Evolutionary conservation across 2,797 vertebrate species (phyloP).

Genomic region (Tapera naevia): DNA sequence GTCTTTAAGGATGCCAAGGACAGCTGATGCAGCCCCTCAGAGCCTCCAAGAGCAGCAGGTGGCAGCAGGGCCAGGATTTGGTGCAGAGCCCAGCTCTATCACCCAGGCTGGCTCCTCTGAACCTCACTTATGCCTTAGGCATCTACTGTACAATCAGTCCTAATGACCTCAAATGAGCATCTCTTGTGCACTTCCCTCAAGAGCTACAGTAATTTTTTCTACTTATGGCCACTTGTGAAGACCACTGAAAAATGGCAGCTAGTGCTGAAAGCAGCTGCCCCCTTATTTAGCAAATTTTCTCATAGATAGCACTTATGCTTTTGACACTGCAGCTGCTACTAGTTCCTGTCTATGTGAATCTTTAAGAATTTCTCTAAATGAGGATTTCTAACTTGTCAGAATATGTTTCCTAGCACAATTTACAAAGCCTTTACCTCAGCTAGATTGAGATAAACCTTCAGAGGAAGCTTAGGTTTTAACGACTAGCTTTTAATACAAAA

Average conservation of each 20-base stretch:
- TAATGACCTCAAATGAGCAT: constrained; percentile 22
- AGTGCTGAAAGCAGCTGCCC: constrained; percentile 25
- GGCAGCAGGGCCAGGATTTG: not conserved
- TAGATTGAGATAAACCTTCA: not conserved
- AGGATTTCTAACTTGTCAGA: not conserved
- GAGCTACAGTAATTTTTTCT: constrained; percentile 31
- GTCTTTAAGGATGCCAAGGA: not conserved
- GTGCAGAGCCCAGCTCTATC: not conserved
- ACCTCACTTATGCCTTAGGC: not conserved
- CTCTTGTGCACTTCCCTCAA: constrained; percentile 23
- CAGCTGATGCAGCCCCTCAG: fast-evolving
- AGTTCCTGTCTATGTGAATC: not conserved
- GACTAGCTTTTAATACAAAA: not conserved
- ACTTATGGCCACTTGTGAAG: constrained; percentile 8
- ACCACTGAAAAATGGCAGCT: constrained; percentile 52
- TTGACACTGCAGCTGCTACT: constrained; percentile 32
- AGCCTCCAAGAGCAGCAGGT: not conserved
- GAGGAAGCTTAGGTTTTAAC: not conserved
- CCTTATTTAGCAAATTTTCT: constrained; percentile 53
- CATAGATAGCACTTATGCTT: not conserved
- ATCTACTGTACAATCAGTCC: not conserved
- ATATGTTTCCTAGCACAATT: not conserved
- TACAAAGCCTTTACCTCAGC: not conserved
- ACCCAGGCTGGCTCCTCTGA: not conserved
- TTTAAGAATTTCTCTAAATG: constrained; percentile 25